These are phyloP conservation scores for Rhopalosiphum maidis DNA, from an alignment of 1,140 invertebrate species.

Conservation along the genomic window DNA sequence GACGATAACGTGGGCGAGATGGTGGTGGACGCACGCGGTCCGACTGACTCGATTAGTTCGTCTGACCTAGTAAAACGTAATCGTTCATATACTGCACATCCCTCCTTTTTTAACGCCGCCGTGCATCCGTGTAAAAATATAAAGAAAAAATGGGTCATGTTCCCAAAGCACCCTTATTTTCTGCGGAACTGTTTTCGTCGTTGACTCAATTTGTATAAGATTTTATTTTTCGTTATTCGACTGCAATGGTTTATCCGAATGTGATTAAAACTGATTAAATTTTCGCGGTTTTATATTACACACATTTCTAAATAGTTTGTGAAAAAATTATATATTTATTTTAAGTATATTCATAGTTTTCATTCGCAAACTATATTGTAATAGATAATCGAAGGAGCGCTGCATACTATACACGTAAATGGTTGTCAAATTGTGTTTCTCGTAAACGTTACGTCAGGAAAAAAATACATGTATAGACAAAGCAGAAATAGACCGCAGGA, in stretches of 20 bases:
- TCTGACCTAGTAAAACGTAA: slow-evolving; percentile 13
- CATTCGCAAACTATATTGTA: not conserved
- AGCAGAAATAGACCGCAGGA: not conserved
- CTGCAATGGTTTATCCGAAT: too few species aligned
- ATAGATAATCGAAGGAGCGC: not conserved
- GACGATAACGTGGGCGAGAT: not conserved
- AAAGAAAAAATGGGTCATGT: not conserved
- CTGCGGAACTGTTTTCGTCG: not conserved
- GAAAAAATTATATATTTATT: not conserved
- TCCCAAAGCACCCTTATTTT: not conserved
- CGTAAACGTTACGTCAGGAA: not conserved
- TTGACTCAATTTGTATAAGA: not conserved
- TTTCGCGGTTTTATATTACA: not conserved
- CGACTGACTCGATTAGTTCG: not conserved
- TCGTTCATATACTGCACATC: not conserved
- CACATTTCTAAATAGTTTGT: not conserved
- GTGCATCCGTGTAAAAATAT: not conserved
- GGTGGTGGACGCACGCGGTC: too few species aligned
- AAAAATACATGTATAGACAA: not conserved
- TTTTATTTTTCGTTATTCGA: not conserved
- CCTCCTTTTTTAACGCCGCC: not conserved
- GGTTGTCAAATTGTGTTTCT: too few species aligned
- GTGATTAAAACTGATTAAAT: not conserved
- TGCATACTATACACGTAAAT: not conserved
- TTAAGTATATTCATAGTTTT: not conserved